Evolutionary conservation across 2,888 invertebrate species (phyloP), one percentile per base, ranked within the genome.

Genomic region (Eubasilissa splendida): DNA sequence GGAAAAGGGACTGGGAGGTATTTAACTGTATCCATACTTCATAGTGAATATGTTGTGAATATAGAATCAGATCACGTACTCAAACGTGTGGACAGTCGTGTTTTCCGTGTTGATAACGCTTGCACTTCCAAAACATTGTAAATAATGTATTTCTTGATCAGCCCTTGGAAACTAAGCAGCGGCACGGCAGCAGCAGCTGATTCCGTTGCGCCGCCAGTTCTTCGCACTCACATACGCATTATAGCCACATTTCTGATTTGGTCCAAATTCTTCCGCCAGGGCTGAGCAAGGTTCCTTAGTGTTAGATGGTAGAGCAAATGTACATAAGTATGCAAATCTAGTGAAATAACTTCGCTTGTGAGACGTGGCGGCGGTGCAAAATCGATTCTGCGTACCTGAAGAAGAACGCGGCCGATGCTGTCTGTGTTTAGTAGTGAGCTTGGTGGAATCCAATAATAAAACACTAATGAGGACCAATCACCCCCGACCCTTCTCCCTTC

Each of bases 1-100:
- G 97, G 93, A 98, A 97, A 94, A 97, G 97, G 95, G 99, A 99
- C 93, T 98, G 96, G 93, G 99, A 99, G 97, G 98, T 98, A 95
- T 94, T 93, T 93, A 92, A 80, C 65, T 82, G 81, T 82, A 83
- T 84, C 82, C 80, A 83, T 82, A 80, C 80, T 83, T 76, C 83
- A 81, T 81, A 82, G 74, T 81, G 80, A 82, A 80, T 74, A 82
- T 83, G 82, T 83, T 90, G 91, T 91, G 90, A 90, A 90, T 91
- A 81, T 80, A 82, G 77, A 83, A 59, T 82, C 79, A 82, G 82
- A 84, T 80, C 89, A 88, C 90, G 90, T 80, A 79, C 80, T 79
- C 78, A 75, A 80, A 80, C 90, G 90, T 90, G 90, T 90, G 89
- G 88, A 87, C 87, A 87, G 87, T 88, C 89, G 88, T 90, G 89